Evolutionary conservation across 30 jellyfish, hydroid and myxozoan genomes (phyloP), one percentile per base, ranked within the genome.

Genomic region (Aurelia aurita): DNA sequence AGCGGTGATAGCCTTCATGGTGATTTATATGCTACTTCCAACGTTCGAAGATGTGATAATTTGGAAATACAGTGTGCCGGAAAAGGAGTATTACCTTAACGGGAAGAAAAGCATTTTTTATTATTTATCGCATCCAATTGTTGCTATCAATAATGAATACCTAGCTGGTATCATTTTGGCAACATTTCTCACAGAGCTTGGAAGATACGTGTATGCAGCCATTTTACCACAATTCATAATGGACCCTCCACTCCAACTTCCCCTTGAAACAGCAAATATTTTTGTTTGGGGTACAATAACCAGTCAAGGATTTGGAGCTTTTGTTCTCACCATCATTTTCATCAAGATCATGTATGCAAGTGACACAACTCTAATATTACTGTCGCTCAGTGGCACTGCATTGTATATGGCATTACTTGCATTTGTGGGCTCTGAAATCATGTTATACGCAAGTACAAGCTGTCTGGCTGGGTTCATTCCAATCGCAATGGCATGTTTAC

Each of bases 321-420:
- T 81, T 22, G 28, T 70, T 21, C n/a, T 73, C 14, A 77, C 66
- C 19, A 46, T 65, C 15, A 32, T 57, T 51, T 39, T 81, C 1
- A 31, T 58, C 47, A 81, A 35, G 58, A 34, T 67, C 29, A 15
- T 81, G 69, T 81, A 20, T 57, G 84, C 91, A 4, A 81, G 85
- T 45, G 91, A 81, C 34, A 70, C 67, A 66, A 81, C 80, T 5
- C 15, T 81, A 79, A 51, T 72, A 10, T 55, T 81, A 66, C 18
- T 81, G 9, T 72, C 91, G 47, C 32, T 81, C 26, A 81, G 91
- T 67, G 39, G 91, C 22, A 45, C 91, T 16, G 91, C 91, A 28
- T 66, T 81, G 39, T 81, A 84, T 77, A 66, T 81, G 84, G 91
- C 69, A 35, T 49, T 81, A 31, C 69, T 64, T 26, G 77, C 77